Percentiles rank a stretch among this genome's conserved stretches.
These are phyloP conservation scores for Henicopernis longicauda DNA, from an alignment of 2,113 vertebrate genomes.

Conservation along the genomic window DNA sequence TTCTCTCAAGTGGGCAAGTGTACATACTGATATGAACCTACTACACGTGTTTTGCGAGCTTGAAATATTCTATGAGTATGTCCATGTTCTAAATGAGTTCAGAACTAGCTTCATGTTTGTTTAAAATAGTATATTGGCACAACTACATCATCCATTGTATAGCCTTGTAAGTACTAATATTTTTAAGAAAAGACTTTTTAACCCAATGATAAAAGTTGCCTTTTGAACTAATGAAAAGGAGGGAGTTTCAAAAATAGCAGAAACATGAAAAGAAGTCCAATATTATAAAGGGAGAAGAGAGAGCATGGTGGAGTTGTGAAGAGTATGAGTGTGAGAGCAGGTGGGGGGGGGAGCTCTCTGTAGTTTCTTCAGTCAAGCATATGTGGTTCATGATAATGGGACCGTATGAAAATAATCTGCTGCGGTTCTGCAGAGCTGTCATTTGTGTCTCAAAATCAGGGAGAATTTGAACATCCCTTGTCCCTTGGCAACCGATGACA, in stretches of 20 bases:
- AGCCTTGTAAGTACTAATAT: neutral
- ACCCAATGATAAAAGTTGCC: neutral
- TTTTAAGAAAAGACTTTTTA: neutral
- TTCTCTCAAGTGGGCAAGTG: neutral
- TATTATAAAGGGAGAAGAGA: neutral
- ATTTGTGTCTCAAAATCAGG: neutral
- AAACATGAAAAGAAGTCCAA: neutral
- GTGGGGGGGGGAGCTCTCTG: neutral
- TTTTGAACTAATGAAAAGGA: neutral
- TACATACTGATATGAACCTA: neutral
- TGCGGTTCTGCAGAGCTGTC: neutral
- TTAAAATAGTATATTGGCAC: neutral
- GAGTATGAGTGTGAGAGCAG: neutral
- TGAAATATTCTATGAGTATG: neutral
- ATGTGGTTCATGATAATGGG: neutral
- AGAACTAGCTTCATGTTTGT: neutral
- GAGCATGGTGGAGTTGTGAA: neutral
- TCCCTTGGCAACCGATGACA: neutral
- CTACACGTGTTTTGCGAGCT: neutral
- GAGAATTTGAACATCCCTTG: neutral
- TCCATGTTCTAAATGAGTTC: neutral
- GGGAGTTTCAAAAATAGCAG: neutral
- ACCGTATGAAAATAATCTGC: neutral
- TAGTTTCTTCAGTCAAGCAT: neutral
- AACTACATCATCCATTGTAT: neutral